Evolutionary conservation across 2,888 invertebrate genomes (phyloP).

Genomic region (Sarcophaga subvicina): DNA sequence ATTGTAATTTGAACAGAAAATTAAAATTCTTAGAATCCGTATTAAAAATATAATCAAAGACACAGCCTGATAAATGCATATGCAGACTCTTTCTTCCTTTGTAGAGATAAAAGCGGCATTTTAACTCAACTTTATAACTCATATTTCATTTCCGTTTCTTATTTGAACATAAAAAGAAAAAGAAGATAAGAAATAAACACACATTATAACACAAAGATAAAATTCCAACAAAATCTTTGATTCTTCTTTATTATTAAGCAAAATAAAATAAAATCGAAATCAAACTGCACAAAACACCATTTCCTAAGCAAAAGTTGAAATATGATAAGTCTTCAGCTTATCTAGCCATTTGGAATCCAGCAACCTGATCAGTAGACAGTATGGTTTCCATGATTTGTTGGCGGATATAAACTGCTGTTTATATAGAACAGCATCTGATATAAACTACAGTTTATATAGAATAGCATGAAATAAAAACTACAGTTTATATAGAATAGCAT

Average conservation of each 20-base stretch:
- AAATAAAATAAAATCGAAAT: conserved; percentile 1
- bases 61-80: background rate
- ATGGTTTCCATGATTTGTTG: too few species aligned
- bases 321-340: too few species aligned
- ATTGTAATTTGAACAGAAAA: conserved; percentile 2
- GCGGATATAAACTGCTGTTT: too few species aligned
- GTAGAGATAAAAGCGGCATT: conserved; percentile 23
- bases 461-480: too few species aligned
- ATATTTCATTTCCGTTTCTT: conserved; percentile 61
- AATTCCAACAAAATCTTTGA: background rate
- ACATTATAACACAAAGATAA: background rate
- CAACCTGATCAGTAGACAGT: too few species aligned
- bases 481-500: too few species aligned
- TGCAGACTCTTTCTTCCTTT: too few species aligned
- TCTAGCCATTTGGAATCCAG: too few species aligned
- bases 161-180: background rate
- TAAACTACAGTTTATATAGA: too few species aligned
- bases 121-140: conserved; percentile 36
- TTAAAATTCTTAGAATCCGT: conserved; percentile 40
- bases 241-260: conserved; percentile 25
- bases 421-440: too few species aligned
- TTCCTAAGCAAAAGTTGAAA: background rate
- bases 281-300: conserved; percentile 12
- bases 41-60: background rate
- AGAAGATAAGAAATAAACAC: background rate